Evolutionary conservation across 1,140 invertebrate species (phyloP).

Genomic region (Ganaspis sp.): DNA sequence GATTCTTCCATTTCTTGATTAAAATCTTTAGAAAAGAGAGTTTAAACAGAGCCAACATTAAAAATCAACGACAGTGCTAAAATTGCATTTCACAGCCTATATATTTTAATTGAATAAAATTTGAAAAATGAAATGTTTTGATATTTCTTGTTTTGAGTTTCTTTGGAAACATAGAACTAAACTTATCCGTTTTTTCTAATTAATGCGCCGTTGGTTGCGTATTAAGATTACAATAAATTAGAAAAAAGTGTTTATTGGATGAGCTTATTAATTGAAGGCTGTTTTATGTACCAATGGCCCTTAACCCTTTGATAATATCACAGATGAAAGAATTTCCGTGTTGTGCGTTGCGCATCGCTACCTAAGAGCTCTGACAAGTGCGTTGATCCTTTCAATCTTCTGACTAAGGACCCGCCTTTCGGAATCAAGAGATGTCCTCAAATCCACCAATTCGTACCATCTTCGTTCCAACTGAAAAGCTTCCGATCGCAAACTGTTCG

Average conservation of each 20-base stretch:
- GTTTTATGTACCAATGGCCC: constrained; percentile 62
- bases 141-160: too few species aligned
- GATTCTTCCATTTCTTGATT: too few species aligned
- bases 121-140: too few species aligned
- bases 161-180: too few species aligned
- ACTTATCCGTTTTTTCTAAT: too few species aligned
- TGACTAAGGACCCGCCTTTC: constrained; percentile 66
- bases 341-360: constrained; percentile 72
- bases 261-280: neutral
- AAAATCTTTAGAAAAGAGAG: too few species aligned
- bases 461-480: constrained; percentile 65
- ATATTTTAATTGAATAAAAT: too few species aligned
- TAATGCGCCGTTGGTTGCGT: neutral
- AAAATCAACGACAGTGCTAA: too few species aligned
- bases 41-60: too few species aligned
- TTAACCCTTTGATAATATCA: constrained; percentile 75
- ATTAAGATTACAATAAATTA: neutral
- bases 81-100: too few species aligned
- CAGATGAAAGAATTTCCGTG: constrained; percentile 75
- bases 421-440: constrained; percentile 64
- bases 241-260: neutral
- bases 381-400: constrained; percentile 69
- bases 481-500: constrained; percentile 66
- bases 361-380: constrained; percentile 69
- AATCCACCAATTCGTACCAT: constrained; percentile 64